Evolutionary conservation across 1,140 invertebrate species (phyloP), one percentile per base, ranked within the genome.

Genomic region (Aphis craccivora): DNA sequence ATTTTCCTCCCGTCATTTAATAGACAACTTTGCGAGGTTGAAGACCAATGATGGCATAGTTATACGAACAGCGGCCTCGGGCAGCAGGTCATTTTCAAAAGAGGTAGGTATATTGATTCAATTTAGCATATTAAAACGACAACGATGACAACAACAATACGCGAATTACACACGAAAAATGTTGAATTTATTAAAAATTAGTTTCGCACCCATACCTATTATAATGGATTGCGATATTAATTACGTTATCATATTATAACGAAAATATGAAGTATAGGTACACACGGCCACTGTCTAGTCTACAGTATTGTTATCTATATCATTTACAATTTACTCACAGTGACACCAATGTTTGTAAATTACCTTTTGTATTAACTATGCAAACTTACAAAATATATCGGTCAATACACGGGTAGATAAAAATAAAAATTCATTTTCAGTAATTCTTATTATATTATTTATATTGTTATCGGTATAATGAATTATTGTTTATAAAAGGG

Each of bases 31-130:
- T 14, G 43, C 25, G 83, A 53, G 87, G 48, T 51, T 88, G 45
- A 51, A 88, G 45, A 51, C 53, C 87, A 88, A 88, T 48, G 87
- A 88, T 48, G 87, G 45, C 48, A 88, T 53, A 37, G 30, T 88
- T 88, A 37, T 48, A n/a, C 30, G 87, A 22, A 76, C 1, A 9
- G 43, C 20, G 45, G 45, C 87, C 87, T 51, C 87, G 87, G n/a
- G 87, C 87, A 53, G n/a, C 87, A 51, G 87, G 87, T 88, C 87
- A 88, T 88, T 88, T 88, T 88, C n/a, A 23, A 45, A 8, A n/a
- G 20, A 18, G 23, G 9, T 45, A n/a, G 0, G 2, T 45, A 18
- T 23, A 53, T 35, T 88, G 48, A 88, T 88, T 88, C 48, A 4
- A 87, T 87, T 22, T 40, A 11, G 7, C 40, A 25, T 30, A 30